Base-by-base conservation (phyloP, 2,888 invertebrate species). In the Aproaerema taeniolella region DNA sequence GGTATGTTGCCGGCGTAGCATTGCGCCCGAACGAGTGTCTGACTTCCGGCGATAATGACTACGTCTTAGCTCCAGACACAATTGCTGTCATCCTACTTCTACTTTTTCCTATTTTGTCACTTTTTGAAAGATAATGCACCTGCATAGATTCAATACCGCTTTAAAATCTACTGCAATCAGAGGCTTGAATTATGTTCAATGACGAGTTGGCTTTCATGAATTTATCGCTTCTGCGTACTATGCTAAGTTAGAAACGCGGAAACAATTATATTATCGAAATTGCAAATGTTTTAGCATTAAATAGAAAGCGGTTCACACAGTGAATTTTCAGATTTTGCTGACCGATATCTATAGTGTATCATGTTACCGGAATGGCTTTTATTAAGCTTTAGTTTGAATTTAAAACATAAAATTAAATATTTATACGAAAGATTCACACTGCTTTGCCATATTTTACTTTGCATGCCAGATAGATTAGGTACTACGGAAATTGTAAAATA, bases 371-470 rank as follows among this genome's bases (percentile, higher is more conserved):
- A 86, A 86, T 86, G 85, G 85, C 86, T 86, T 85, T 53, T 60
- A 75, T 72, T 66, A 67, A 73, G 85, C 85, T 86, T 83, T 61
- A 67, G 66, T 74, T 78, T 78, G 53, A 78, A 65, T 79, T 83
- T 69, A 62, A 54, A 65, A 63, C 43, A 11, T n/a, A n/a, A n/a
- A 15, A 45, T 50, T 42, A 50, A 53, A 58, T 51, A 52, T 26
- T n/a, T 26, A 20, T n/a, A 61, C 69, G 66, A 67, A 68, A 64
- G 70, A 66, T 65, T 70, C 57, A 74, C 82, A 85, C 82, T 67
- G 86, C 86, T 86, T 86, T 78, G 86, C 86, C 82, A 81, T 82
- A 50, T 74, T 83, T 73, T 75, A 77, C 72, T 79, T 72, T 86
- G 86, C 86, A 86, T 86, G 86, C 74, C 66, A 75, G 75, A 68